Percentiles rank a stretch among this genome's conserved stretches.
phyloP scores from a whole-genome alignment of 92 coral and sea anemone species.

The Porites evermanni region DNA sequence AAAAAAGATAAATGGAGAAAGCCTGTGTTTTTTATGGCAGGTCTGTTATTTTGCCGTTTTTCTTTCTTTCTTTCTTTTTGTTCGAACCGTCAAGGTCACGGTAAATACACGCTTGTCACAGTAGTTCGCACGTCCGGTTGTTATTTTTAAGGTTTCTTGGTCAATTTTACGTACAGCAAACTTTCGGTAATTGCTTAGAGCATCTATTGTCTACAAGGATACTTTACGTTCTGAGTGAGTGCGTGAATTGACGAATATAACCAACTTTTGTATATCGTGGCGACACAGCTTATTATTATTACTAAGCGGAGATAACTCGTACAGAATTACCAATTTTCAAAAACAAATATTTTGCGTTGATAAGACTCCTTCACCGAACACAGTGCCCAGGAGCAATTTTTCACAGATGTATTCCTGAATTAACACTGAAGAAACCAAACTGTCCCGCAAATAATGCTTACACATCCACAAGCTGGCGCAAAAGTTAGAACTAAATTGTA shows the following conservation, averaged over 20 bases:
- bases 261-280: background rate
- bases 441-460: too few relatives aligned
- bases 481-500: too few relatives aligned
- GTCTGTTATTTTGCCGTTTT: background rate
- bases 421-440: too few relatives aligned
- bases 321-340: background rate
- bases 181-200: background rate
- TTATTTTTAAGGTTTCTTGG: background rate
- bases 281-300: conserved; percentile 10
- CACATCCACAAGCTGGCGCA: too few relatives aligned
- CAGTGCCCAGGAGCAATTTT: background rate
- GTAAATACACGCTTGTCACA: too few relatives aligned
- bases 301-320: conserved; percentile 36
- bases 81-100: background rate
- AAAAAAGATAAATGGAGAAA: background rate
- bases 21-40: background rate
- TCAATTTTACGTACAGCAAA: background rate
- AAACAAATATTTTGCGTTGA: background rate
- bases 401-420: too few relatives aligned
- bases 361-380: background rate
- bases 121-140: background rate
- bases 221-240: background rate
- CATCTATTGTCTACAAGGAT: background rate
- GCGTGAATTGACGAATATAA: background rate
- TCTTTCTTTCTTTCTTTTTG: too few relatives aligned